Evolutionary conservation across 2,113 vertebrate genomes (phyloP).

Genomic region (Leiothrix lutea): DNA sequence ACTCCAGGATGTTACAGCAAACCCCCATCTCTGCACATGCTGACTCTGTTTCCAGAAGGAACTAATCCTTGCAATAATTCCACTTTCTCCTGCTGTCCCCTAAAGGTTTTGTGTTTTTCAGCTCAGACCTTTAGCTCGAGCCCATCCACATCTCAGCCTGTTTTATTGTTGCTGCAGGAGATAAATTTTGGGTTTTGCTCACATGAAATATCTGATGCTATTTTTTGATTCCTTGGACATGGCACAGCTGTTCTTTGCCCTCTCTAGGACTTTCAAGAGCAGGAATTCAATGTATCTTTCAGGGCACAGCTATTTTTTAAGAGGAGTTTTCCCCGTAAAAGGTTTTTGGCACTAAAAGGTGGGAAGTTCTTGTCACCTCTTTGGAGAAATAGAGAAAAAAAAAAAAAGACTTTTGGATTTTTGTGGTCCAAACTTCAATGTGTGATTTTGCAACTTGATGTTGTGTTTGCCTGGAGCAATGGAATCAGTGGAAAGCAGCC

Average conservation of each 20-base stretch:
- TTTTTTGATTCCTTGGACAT: background rate
- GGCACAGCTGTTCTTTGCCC: background rate
- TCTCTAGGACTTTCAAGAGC: background rate
- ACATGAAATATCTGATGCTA: background rate
- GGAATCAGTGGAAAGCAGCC: background rate
- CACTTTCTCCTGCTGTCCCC: background rate
- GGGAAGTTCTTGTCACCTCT: background rate
- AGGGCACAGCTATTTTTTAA: background rate
- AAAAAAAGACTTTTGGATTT: background rate
- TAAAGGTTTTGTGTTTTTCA: background rate
- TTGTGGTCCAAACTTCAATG: background rate
- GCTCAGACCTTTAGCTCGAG: background rate
- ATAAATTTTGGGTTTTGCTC: background rate
- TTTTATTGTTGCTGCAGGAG: conserved; percentile 1
- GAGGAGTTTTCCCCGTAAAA: background rate
- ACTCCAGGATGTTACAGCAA: background rate
- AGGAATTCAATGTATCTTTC: background rate
- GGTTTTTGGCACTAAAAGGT: background rate
- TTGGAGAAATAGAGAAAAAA: background rate
- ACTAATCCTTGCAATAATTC: background rate
- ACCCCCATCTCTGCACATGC: background rate
- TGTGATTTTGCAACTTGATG: background rate
- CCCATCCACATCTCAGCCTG: background rate
- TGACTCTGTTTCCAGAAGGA: background rate
- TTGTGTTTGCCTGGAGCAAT: background rate